A percentile compares a stretch with the other conserved stretches of the same genome.
These are phyloP conservation scores for Acrocephalus kingi DNA, from an alignment of 2,113 vertebrate species.

Conservation along the genomic window DNA sequence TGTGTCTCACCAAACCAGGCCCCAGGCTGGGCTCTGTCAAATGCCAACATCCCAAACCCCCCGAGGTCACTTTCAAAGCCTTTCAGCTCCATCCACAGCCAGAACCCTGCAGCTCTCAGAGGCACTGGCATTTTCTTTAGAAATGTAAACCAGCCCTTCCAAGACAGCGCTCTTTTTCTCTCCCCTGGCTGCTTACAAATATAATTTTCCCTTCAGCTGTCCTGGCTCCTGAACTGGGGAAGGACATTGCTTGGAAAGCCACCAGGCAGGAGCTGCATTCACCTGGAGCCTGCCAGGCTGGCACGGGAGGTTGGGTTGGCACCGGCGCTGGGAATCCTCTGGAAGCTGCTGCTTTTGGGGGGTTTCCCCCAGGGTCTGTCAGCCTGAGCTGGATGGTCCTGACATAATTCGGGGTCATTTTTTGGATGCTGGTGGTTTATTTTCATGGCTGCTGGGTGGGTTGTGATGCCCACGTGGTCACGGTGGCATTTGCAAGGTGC, in stretches of 20 bases:
- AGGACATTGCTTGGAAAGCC: background rate
- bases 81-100: background rate
- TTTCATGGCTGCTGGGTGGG: background rate
- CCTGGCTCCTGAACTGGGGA: background rate
- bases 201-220: background rate
- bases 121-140: slow-evolving; percentile 43
- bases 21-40: background rate
- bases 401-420: fast-evolving
- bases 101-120: slow-evolving; percentile 31
- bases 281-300: background rate
- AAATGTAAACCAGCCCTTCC: slow-evolving; percentile 17
- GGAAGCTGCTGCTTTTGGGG: background rate
- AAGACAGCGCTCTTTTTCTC: background rate
- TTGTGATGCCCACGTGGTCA: background rate
- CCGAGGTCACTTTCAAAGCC: background rate
- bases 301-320: background rate
- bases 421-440: background rate
- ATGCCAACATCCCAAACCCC: background rate
- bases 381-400: background rate
- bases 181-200: background rate
- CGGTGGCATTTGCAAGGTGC: background rate
- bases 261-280: background rate
- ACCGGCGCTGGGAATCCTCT: background rate
- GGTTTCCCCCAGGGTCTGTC: background rate
- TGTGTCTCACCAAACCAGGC: background rate